Evolutionary conservation across 2,113 vertebrate genomes (phyloP).

Genomic region (Xerus inauris): DNA sequence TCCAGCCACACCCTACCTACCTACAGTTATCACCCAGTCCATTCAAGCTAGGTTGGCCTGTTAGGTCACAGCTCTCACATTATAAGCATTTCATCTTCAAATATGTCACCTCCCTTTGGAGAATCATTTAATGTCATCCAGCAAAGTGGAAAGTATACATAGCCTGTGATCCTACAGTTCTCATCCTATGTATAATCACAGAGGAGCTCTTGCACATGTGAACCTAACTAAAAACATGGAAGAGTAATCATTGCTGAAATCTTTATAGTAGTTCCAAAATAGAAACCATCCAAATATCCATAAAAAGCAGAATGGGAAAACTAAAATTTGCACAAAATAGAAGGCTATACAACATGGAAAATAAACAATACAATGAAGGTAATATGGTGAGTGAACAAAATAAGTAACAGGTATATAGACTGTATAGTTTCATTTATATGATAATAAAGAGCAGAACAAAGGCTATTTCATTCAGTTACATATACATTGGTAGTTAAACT

Average conservation of each 20-base stretch:
- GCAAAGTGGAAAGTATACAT: not conserved
- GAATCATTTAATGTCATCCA: not conserved
- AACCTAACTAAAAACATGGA: not conserved
- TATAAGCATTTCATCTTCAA: too few relatives aligned
- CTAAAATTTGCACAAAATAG: not conserved
- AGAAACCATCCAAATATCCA: not conserved
- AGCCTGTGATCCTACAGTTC: not conserved
- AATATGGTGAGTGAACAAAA: not conserved
- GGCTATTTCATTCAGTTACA: not conserved
- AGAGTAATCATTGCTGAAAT: not conserved
- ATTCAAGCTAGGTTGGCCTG: too few relatives aligned
- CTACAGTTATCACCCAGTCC: too few relatives aligned
- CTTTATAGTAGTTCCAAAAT: not conserved
- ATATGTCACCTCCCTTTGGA: not conserved
- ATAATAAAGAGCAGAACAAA: not conserved
- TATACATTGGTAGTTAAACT: not conserved
- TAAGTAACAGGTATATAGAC: not conserved
- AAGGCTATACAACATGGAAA: not conserved
- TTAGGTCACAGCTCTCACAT: too few relatives aligned
- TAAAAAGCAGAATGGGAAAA: not conserved
- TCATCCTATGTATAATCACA: not conserved
- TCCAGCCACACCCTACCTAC: too few relatives aligned
- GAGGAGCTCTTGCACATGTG: not conserved
- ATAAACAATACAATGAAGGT: not conserved
- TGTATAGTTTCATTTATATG: not conserved